Evolutionary conservation across 2,888 invertebrate species (phyloP).

Genomic region (Theodoxus fluviatilis): DNA sequence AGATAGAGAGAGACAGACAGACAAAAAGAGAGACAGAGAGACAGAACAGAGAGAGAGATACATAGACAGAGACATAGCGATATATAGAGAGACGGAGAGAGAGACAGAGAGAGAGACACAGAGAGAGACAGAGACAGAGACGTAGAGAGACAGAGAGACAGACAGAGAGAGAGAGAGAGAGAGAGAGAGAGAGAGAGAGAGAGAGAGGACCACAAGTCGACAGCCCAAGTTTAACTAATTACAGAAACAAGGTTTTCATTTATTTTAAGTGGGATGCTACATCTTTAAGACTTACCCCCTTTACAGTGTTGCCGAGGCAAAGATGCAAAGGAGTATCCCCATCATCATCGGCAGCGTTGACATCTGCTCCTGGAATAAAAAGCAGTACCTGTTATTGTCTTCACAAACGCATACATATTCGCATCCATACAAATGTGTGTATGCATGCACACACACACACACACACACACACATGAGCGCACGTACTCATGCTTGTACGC

Average conservation of each 20-base stretch:
- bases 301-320: background rate
- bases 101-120: too few species aligned
- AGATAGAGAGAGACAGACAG: constrained; percentile 3
- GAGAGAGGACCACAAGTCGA: background rate
- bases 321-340: constrained; percentile 18
- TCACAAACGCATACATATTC: too few species aligned
- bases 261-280: too few species aligned
- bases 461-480: too few species aligned
- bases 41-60: too few species aligned
- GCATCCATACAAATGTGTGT: too few species aligned
- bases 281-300: too few species aligned
- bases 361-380: constrained; percentile 13
- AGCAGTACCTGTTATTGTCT: background rate
- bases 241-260: too few species aligned
- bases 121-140: too few species aligned
- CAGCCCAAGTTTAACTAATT: too few species aligned
- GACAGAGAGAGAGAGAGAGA: constrained; percentile 4
- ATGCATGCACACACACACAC: too few species aligned
- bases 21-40: background rate
- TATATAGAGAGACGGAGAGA: background rate
- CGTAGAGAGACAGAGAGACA: background rate
- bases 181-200: background rate
- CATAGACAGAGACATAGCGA: background rate
- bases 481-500: background rate
- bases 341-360: background rate